Percentiles rank a stretch among this genome's conserved stretches.
These are phyloP conservation scores for Ranitomeya imitator DNA, from an alignment of 2,113 vertebrate species.

Conservation along the genomic window DNA sequence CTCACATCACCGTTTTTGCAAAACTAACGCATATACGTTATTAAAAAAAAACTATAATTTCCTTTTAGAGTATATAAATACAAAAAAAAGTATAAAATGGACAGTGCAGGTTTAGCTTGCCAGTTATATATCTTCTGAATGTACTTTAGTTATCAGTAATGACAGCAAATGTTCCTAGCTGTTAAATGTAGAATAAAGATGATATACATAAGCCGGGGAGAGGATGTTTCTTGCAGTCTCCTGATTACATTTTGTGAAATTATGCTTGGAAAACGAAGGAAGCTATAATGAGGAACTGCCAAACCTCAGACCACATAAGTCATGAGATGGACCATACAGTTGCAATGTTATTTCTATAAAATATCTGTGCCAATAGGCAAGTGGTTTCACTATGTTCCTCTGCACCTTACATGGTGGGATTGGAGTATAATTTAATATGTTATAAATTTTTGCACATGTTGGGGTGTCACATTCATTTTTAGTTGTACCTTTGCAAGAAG, in stretches of 20 bases:
- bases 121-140: neutral
- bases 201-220: neutral
- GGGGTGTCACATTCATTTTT: constrained; percentile 62
- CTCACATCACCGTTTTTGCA: too few species aligned
- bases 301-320: constrained; percentile 64
- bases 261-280: constrained; percentile 49
- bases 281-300: neutral
- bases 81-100: neutral
- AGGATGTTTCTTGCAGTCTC: neutral
- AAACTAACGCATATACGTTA: too few species aligned
- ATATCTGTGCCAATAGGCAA: constrained; percentile 62
- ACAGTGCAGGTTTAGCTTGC: neutral
- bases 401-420: constrained; percentile 64
- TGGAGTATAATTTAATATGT: constrained; percentile 61
- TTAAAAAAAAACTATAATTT: too few species aligned
- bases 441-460: constrained; percentile 63
- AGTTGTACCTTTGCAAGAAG: constrained; percentile 46
- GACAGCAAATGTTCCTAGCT: neutral
- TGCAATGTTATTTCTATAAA: constrained; percentile 65
- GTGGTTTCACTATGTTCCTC: constrained; percentile 64
- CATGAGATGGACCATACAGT: constrained; percentile 61
- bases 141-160: neutral
- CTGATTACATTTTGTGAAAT: constrained; percentile 46
- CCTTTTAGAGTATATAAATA: neutral
- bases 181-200: neutral